Percentiles rank a stretch among this genome's conserved stretches.
Conservation (phyloP, 1,140 invertebrate genomes). For the Bombus cullumanus region DNA sequence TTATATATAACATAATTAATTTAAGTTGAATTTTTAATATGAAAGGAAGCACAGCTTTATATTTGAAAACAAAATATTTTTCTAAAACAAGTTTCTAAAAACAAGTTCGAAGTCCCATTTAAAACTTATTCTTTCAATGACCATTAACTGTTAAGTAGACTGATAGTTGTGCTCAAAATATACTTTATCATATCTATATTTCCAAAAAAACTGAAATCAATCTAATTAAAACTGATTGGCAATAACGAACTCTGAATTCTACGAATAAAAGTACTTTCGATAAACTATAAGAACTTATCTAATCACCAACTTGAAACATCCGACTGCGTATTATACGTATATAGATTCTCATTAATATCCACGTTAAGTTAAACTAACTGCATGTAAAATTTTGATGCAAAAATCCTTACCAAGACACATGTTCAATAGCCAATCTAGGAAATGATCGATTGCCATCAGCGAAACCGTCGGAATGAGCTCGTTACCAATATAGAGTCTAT, state of each 20-base stretch:
- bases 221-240: background rate
- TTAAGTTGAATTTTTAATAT: too few relatives aligned
- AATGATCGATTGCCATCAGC: background rate
- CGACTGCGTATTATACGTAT: too few relatives aligned
- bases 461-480: background rate
- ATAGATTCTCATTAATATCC: too few relatives aligned
- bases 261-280: too few relatives aligned
- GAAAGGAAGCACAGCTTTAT: background rate
- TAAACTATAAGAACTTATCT: background rate
- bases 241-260: too few relatives aligned
- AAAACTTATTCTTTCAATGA: background rate
- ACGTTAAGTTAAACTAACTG: too few relatives aligned
- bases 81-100: background rate
- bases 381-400: background rate
- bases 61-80: background rate
- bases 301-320: background rate
- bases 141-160: too few relatives aligned
- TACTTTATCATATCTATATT: background rate
- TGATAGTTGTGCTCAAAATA: background rate
- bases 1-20: too few relatives aligned
- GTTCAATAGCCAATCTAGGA: constrained; percentile 11
- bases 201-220: background rate
- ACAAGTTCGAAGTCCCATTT: background rate
- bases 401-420: background rate
- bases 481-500: constrained; percentile 9